Conservation (phyloP, 23 tunicate genomes). For the Oikopleura dioica region DNA sequence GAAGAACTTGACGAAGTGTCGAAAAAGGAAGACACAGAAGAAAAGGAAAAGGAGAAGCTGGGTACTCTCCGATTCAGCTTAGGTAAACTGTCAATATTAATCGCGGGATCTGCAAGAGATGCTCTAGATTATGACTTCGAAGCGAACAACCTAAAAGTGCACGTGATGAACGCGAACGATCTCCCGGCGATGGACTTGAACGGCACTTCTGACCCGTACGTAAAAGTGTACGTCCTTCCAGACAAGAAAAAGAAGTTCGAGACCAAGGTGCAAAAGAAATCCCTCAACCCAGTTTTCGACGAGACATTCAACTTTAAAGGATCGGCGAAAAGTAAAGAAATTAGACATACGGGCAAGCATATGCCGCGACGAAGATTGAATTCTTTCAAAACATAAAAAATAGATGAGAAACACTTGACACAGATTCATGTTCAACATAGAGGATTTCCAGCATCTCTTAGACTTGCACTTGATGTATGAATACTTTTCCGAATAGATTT, state of each 20-base stretch:
- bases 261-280: slow-evolving; percentile 8
- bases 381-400: too few relatives aligned
- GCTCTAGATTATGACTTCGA: slow-evolving; percentile 1
- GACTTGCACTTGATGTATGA: too few relatives aligned
- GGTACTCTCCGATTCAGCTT: neutral
- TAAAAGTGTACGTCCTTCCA: neutral
- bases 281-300: slow-evolving; percentile 1
- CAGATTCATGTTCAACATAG: too few relatives aligned
- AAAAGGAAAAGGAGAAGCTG: slow-evolving; percentile 1
- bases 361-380: too few relatives aligned
- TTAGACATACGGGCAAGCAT: too few relatives aligned
- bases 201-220: slow-evolving; percentile 12
- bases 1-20: slow-evolving; percentile 1
- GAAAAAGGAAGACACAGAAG: neutral
- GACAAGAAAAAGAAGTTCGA: slow-evolving; percentile 6
- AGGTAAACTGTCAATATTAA: too few relatives aligned
- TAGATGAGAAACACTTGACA: too few relatives aligned
- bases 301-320: slow-evolving; percentile 13
- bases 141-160: slow-evolving; percentile 9
- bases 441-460: too few relatives aligned
- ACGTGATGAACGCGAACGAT: neutral
- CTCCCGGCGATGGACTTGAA: slow-evolving; percentile 5
- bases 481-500: too few relatives aligned
- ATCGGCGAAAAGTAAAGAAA: neutral
- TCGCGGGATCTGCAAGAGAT: too few relatives aligned